Base-by-base conservation (phyloP, 1,140 invertebrate species). In the Dendroctonus ponderosae region DNA sequence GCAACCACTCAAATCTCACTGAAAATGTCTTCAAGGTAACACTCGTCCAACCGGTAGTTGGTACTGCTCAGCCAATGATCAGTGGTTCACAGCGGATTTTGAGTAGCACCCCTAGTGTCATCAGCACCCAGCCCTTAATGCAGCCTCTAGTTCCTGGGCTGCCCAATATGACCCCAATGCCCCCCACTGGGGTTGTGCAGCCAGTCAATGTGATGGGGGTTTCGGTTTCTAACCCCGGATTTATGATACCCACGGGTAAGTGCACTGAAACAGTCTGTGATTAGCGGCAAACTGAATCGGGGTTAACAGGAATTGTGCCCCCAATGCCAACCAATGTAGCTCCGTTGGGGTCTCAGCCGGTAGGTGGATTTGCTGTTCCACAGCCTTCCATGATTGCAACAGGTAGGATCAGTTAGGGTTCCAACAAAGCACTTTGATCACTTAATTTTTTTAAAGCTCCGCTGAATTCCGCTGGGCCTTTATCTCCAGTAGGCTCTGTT, bases 281-380 rank as follows among this genome's bases (percentile, higher is more conserved):
- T n/a, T n/a, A n/a, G n/a, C n/a, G n/a, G n/a, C n/a, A n/a, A n/a
- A n/a, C n/a, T n/a, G n/a, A n/a, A n/a, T n/a, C n/a, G n/a, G n/a
- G n/a, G 14, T 60, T 69, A 62, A 66, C 41, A 70, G 68, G 76
- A 11, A 76, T 77, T 44, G 75, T 77, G 15, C 75, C 74, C 12
- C 76, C 76, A 8, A 77, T 77, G 76, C 76, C 72, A 39, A 72
- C 68, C 26, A 68, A 7, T 56, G 46, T 72, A 5, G 71, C 59
- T 9, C 70, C 60, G 39, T 43, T 43, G 42, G 58, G 11, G n/a
- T 15, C 58, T 37, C 49, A 56, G 9, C 69, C 7, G 49, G 49
- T 51, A 8, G 7, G 7, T 8, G 49, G 7, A 51, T 51, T 44
- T 6, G 51, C 58, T 6, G 58, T 66, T 9, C 60, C 26, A 37